Base-by-base conservation (phyloP, 2,888 invertebrate genomes). In the Carterocephalus palaemon region DNA sequence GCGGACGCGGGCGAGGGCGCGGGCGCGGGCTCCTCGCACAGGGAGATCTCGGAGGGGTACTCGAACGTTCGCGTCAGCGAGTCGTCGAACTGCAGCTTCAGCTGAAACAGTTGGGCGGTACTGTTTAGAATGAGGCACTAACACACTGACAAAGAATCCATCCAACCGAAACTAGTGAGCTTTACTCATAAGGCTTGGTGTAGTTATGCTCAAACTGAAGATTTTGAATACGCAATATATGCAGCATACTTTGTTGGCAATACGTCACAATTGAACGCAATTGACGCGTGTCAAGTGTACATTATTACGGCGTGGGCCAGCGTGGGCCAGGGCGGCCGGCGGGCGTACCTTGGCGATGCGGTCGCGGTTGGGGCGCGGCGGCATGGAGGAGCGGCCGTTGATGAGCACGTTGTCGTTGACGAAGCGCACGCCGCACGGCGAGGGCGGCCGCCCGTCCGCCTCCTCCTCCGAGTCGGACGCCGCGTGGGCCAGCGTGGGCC, bases 81-180 rank as follows among this genome's bases (percentile, higher is more conserved):
- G 75, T 97, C 97, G 79, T 96, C 93, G 84, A 97, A 97, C 67
- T 94, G 92, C 67, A 97, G 94, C 77, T 92, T 94, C 70, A 95
- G 86, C 96, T 97, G 91, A 67, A 64, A 88, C 10, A 12, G n/a
- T n/a, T n/a, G n/a, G n/a, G n/a, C n/a, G n/a, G n/a, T n/a, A n/a
- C n/a, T n/a, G n/a, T n/a, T n/a, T n/a, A n/a, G n/a, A n/a, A n/a
- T n/a, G n/a, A n/a, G n/a, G n/a, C n/a, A n/a, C n/a, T n/a, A n/a
- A n/a, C n/a, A n/a, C n/a, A n/a, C n/a, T n/a, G n/a, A n/a, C n/a
- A n/a, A n/a, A n/a, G n/a, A n/a, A n/a, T n/a, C n/a, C n/a, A n/a
- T n/a, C n/a, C n/a, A n/a, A n/a, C n/a, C n/a, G n/a, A n/a, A n/a
- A n/a, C n/a, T n/a, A n/a, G n/a, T n/a, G n/a, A n/a, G n/a, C n/a